Percentiles rank a stretch among this genome's conserved stretches.
These are phyloP conservation scores for Eulacestoma nigropectus DNA, from an alignment of 2,113 vertebrate genomes.

Conservation along the genomic window DNA sequence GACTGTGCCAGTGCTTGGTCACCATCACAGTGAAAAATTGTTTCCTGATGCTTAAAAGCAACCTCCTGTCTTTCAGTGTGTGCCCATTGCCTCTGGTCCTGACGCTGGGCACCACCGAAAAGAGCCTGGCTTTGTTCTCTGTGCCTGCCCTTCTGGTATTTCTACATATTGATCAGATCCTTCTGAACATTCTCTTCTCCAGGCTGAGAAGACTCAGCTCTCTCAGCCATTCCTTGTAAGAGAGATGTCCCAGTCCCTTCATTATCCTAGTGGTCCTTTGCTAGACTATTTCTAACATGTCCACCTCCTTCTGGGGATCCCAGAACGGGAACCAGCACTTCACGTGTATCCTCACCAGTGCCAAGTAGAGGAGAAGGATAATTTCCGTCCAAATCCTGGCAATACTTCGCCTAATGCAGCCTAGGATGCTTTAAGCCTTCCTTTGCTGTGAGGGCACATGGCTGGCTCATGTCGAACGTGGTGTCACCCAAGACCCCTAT, in stretches of 20 bases:
- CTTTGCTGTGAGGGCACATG: background rate
- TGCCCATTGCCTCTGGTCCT: background rate
- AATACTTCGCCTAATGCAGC: background rate
- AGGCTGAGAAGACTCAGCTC: background rate
- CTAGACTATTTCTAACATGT: no score
- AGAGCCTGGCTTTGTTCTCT: background rate
- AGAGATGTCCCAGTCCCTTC: background rate
- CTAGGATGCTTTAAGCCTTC: background rate
- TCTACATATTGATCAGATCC: background rate
- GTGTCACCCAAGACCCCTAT: background rate
- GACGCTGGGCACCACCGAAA: background rate
- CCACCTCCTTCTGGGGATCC: background rate
- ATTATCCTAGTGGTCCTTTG: background rate
- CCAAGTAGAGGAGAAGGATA: background rate
- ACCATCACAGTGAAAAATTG: background rate
- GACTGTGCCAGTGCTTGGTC: background rate
- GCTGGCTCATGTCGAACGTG: background rate
- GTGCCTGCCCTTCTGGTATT: background rate
- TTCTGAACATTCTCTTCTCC: background rate
- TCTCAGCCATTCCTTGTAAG: background rate
- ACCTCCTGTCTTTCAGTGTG: no score
- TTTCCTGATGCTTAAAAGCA: background rate
- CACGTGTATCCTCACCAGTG: background rate
- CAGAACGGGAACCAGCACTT: background rate
- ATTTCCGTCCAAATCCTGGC: background rate